Percentiles rank a stretch among this genome's conserved stretches.
Evolutionary conservation across 2,113 vertebrate genomes (phyloP).

Genomic region (Chroicocephalus ridibundus): DNA sequence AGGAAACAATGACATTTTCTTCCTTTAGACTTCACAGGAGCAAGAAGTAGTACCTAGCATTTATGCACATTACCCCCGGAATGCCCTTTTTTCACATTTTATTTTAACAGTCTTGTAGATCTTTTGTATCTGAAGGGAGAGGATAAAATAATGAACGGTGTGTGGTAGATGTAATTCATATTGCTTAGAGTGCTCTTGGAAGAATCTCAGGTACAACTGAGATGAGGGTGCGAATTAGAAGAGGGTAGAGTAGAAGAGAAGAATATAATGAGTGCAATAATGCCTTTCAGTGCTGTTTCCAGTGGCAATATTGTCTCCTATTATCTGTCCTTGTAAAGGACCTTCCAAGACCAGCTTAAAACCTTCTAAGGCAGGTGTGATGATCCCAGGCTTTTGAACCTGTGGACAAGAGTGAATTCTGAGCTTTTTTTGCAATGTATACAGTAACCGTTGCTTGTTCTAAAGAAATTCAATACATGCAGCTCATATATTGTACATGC

Average conservation of each 20-base stretch:
- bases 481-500: rapidly evolving
- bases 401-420: not conserved
- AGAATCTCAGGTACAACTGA: not conserved
- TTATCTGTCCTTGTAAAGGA: not conserved
- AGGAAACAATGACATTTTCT: not conserved
- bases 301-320: not conserved
- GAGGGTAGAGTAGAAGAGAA: not conserved
- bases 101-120: not conserved
- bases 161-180: not conserved
- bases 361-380: not conserved
- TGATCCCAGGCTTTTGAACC: not conserved
- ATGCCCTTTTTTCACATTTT: not conserved
- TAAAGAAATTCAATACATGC: not conserved
- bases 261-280: not conserved
- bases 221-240: not conserved
- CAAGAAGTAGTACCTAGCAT: not conserved
- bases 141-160: not conserved
- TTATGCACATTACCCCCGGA: not conserved
- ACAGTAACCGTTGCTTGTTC: not conserved
- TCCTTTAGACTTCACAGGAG: not conserved
- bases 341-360: not conserved
- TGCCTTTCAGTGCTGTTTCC: not conserved
- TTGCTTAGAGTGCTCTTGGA: not conserved
- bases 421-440: not conserved
- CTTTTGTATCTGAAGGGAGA: not conserved